Evolutionary conservation across 2,888 invertebrate genomes (phyloP).

Genomic region (Nebria salina): DNA sequence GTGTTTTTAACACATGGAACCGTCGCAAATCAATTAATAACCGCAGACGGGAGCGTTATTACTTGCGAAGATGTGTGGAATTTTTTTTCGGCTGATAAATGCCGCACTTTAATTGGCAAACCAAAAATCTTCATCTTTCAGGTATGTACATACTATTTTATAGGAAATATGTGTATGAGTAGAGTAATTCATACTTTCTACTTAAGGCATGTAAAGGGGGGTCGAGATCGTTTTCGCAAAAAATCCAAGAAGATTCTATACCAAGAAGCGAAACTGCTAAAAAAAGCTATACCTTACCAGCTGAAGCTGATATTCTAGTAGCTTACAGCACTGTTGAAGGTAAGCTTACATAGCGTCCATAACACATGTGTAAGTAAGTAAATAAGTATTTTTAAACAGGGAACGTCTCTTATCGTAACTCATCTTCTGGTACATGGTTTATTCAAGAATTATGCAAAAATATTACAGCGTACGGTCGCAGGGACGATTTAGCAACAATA

Average conservation of each 20-base stretch:
- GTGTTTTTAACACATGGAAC: slow-evolving; percentile 57
- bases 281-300: slow-evolving; percentile 50
- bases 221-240: slow-evolving; percentile 12
- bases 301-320: slow-evolving; percentile 52
- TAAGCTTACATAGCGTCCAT: too few species aligned
- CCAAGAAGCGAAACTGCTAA: slow-evolving; percentile 25
- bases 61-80: slow-evolving; percentile 53
- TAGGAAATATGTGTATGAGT: neutral
- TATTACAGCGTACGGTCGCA: slow-evolving; percentile 52
- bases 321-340: slow-evolving; percentile 49
- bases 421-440: slow-evolving; percentile 56
- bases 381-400: neutral
- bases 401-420: slow-evolving; percentile 45
- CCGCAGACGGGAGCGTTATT: slow-evolving; percentile 49
- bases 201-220: slow-evolving; percentile 32
- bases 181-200: slow-evolving; percentile 8
- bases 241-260: slow-evolving; percentile 33
- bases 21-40: slow-evolving; percentile 51
- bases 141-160: slow-evolving; percentile 48
- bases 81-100: slow-evolving; percentile 53
- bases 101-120: slow-evolving; percentile 54
- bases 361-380: too few species aligned
- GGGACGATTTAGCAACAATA: slow-evolving; percentile 57
- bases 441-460: slow-evolving; percentile 52
- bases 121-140: slow-evolving; percentile 59